Base-by-base conservation (phyloP, 2,888 invertebrate species). In the Chrysolina oricalcia region DNA sequence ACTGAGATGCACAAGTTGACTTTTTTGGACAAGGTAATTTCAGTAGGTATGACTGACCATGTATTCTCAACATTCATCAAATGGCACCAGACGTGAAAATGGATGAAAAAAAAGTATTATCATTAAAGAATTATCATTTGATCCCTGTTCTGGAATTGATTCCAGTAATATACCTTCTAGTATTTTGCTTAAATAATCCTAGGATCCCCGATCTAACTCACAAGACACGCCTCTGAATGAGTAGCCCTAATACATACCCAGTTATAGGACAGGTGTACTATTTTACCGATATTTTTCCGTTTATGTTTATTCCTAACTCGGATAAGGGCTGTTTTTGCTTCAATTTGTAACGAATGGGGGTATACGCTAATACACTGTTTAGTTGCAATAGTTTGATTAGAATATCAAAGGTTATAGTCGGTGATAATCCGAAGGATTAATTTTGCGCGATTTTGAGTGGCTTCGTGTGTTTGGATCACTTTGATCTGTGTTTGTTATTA, bases 211-310 rank as follows among this genome's bases (percentile, higher is more conserved):
- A 23, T 59, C 19, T 23, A 17, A 9, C 15, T 53, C 35, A 2
- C 13, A 17, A 21, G 48, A 50, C 10, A 63, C 62, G 46, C 70
- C 50, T 3, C 62, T 35, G 27, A 64, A 65, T 64, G 41, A 46
- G 46, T 48, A 4, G 17, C 67, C 78, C 78, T 78, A 73, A 80
- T 75, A 64, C 59, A 46, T 15, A 43, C 53, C 70, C 53, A 59
- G 48, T 64, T 19, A 65, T 66, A 63, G 67, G 78, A 84, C 85
- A 85, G 84, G 85, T 85, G 85, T 80, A 76, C 74, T 78, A 74
- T 74, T 75, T 78, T 72, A 75, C 70, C 75, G 69, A 70, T 63
- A 76, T 73, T 81, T 80, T 79, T 68, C 64, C 79, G 80, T 81
- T 82, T 79, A 76, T 81, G 66, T 81, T 82, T 83, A 80, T 80